Base-by-base conservation (phyloP, 2,888 invertebrate species). In the Arctia plantaginis region DNA sequence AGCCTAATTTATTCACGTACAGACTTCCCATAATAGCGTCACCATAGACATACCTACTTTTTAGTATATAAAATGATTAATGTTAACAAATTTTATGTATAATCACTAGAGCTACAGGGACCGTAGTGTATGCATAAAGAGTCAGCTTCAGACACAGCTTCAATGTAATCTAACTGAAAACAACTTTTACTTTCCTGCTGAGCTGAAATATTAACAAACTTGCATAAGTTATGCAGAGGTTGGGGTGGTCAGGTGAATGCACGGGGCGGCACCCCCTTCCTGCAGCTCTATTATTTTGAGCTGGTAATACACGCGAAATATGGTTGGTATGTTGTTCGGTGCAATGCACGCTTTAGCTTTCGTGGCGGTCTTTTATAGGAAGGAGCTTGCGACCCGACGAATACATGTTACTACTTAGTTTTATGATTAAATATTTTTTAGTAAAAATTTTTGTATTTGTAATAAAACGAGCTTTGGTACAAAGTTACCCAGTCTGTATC, bases 141-240 rank as follows among this genome's bases (percentile, higher is more conserved):
- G 80, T 80, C 77, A 62, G 30, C 30, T 30, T 30, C 62, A 62
- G 75, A 77, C 85, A 81, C 69, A 81, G 77, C 80, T 76, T 77
- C 81, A 72, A 65, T 72, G 78, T 82, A 82, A 85, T 85, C 76
- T 77, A 77, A 82, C 82, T 75, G 79, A 82, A 88, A 87, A 86
- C 86, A 83, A 93, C 94, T 94, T 91, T 94, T 91, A 93, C 94
- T 94, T 94, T 94, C 92, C 89, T 89, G 86, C 89, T 85, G 84
- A 78, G 82, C 86, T 94, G 90, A 93, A 94, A 94, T 94, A 93
- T 94, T 94, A 93, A 93, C 92, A 90, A 93, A 91, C 92, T 93
- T 94, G 93, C 94, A 94, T 94, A 93, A 94, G 91, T 92, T 91
- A 91, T 88, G 89, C 88, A 84, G 79, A 75, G 78, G 83, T 75